phyloP scores from a whole-genome alignment of 2,888 invertebrate species.

The Trachelus stipa region DNA sequence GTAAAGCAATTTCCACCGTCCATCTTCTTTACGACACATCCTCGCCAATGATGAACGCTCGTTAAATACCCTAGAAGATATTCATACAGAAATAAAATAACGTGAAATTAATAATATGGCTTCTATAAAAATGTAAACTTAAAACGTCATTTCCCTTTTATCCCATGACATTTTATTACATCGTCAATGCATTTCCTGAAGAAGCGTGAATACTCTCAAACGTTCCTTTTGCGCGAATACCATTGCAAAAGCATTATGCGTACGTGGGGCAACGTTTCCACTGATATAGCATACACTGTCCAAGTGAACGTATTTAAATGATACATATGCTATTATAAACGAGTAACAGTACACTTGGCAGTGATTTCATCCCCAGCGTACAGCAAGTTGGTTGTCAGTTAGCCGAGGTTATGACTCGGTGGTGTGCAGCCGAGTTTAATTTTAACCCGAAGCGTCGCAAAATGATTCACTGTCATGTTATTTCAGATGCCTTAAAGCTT shows the following conservation, averaged over 20 bases:
- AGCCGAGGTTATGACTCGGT: constrained; percentile 44
- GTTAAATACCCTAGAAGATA: too few relatives aligned
- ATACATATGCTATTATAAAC: not conserved
- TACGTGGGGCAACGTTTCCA: not conserved
- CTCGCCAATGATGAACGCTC: too few relatives aligned
- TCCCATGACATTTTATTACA: too few relatives aligned
- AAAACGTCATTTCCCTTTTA: too few relatives aligned
- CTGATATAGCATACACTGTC: not conserved
- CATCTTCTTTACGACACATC: too few relatives aligned
- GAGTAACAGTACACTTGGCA: constrained; percentile 30
- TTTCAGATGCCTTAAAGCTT: not conserved
- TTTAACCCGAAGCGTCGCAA: constrained; percentile 24
- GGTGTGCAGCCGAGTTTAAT: constrained; percentile 26
- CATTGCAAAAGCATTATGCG: not conserved
- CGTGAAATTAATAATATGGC: too few relatives aligned
- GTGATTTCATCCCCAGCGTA: constrained; percentile 30
- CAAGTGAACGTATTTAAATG: not conserved
- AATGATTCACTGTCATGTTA: constrained; percentile 27
- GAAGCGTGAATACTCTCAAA: not conserved
- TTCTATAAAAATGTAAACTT: too few relatives aligned
- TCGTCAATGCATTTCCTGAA: not conserved
- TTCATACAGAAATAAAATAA: too few relatives aligned
- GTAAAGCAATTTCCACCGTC: constrained; percentile 3
- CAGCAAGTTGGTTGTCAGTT: constrained; percentile 34
- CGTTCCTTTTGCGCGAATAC: not conserved